Evolutionary conservation across 2,888 invertebrate species (phyloP).

Genomic region (Apotomis turbidana): DNA sequence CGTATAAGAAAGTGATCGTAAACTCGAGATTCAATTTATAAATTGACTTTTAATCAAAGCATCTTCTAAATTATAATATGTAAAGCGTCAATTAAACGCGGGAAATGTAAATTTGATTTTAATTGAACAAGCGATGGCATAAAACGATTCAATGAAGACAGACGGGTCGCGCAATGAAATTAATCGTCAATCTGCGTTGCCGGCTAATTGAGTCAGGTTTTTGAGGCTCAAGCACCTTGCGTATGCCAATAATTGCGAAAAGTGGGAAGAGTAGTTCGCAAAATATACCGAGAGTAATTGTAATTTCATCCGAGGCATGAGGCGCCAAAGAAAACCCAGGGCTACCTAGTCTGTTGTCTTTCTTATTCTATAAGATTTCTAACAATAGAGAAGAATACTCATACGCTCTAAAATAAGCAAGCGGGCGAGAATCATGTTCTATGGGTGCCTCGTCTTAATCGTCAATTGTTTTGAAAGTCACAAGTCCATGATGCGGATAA

Average conservation of each 20-base stretch:
- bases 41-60: conserved; percentile 21
- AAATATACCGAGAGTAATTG: neutral
- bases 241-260: conserved; percentile 14
- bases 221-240: conserved; percentile 40
- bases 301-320: neutral
- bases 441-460: no score
- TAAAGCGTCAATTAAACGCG: conserved; percentile 56
- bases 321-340: no score
- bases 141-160: conserved; percentile 65
- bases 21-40: conserved; percentile 28
- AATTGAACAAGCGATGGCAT: conserved; percentile 70
- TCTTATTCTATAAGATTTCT: no score
- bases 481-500: no score
- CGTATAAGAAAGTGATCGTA: conserved; percentile 17
- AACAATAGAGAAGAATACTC: no score
- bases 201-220: conserved; percentile 44
- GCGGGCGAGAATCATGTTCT: no score
- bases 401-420: no score
- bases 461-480: no score
- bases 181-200: conserved; percentile 54
- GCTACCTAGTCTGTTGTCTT: no score
- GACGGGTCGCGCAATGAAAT: conserved; percentile 61
- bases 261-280: neutral
- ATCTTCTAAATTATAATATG: conserved; percentile 46
- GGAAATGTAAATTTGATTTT: conserved; percentile 71